A percentile compares a stretch with the other conserved stretches of the same genome.
phyloP scores from a whole-genome alignment of 2,888 invertebrate genomes.

The Chelonus formosanus region DNA sequence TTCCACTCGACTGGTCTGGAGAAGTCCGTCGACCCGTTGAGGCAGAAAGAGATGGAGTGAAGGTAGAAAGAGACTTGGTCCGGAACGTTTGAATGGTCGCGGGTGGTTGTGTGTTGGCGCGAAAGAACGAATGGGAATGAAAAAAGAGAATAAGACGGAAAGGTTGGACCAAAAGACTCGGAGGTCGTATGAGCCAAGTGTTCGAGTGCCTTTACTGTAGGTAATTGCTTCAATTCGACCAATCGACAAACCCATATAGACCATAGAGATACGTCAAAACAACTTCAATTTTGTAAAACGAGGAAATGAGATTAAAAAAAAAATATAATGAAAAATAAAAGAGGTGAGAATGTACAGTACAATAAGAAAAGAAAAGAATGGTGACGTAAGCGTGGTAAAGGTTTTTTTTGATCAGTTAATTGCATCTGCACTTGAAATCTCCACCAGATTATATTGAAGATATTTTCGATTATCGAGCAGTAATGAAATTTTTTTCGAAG shows the following conservation, averaged over 20 bases:
- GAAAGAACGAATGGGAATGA: slow-evolving; percentile 5
- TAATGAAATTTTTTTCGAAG: not conserved
- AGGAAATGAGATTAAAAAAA: slow-evolving; percentile 1
- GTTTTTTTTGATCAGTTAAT: slow-evolving; percentile 7
- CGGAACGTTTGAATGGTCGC: slow-evolving; percentile 9
- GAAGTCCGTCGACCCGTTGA: slow-evolving; percentile 9
- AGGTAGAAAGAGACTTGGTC: not conserved
- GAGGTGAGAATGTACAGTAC: no score
- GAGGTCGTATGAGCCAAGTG: not conserved
- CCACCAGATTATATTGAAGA: slow-evolving; percentile 6
- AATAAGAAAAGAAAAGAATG: not conserved
- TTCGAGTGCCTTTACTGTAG: slow-evolving; percentile 1
- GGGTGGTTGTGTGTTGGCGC: slow-evolving; percentile 14
- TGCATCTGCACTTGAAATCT: slow-evolving; percentile 20
- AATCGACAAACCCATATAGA: not conserved
- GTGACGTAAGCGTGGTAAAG: not conserved
- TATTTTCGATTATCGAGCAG: slow-evolving; percentile 10
- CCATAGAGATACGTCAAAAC: slow-evolving; percentile 9
- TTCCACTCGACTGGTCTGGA: slow-evolving; percentile 13
- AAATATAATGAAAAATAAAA: slow-evolving; percentile 1
- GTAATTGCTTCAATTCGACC: slow-evolving; percentile 20
- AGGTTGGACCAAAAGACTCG: slow-evolving; percentile 5
- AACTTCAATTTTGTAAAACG: not conserved
- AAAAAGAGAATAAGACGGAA: slow-evolving; percentile 5
- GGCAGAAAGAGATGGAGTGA: slow-evolving; percentile 3